phyloP scores from a whole-genome alignment of 1,140 invertebrate genomes.

The Drosophila virilis region DNA sequence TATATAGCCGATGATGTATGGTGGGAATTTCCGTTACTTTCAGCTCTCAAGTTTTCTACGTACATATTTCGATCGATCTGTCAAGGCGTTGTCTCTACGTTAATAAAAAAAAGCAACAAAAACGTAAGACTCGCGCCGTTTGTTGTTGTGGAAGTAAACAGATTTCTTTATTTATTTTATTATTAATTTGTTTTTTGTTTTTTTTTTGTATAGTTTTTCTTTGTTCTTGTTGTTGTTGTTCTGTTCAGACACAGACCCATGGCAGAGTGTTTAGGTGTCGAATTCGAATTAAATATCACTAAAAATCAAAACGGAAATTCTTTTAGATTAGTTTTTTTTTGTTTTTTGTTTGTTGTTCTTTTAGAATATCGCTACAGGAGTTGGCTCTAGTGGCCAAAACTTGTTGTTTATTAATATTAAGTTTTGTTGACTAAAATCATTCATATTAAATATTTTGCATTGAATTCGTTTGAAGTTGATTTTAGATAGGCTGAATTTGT shows the following conservation, averaged over 20 bases:
- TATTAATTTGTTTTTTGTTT: conserved; percentile 70
- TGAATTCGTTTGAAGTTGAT: conserved; percentile 43
- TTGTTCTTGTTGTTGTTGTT: conserved; percentile 34
- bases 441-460: conserved; percentile 44
- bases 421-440: conserved; percentile 56
- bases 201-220: conserved; percentile 28
- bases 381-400: conserved; percentile 60
- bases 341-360: conserved; percentile 62
- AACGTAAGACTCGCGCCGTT: conserved; percentile 14
- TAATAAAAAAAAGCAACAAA: conserved; percentile 8
- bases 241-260: conserved; percentile 64
- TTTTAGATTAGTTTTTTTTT: conserved; percentile 43
- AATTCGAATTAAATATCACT: conserved; percentile 75
- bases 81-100: conserved; percentile 35
- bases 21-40: conserved; percentile 75
- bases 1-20: conserved; percentile 75
- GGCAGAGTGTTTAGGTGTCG: conserved; percentile 64
- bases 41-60: conserved; percentile 32
- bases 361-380: conserved; percentile 78
- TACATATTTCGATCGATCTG: conserved; percentile 51
- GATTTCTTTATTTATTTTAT: conserved; percentile 80
- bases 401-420: conserved; percentile 41
- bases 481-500: conserved; percentile 41
- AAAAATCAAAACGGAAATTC: conserved; percentile 70
- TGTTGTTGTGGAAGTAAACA: conserved; percentile 78